Evolutionary conservation across 2,113 vertebrate species (phyloP).

Genomic region (Psephotus haematonotus): DNA sequence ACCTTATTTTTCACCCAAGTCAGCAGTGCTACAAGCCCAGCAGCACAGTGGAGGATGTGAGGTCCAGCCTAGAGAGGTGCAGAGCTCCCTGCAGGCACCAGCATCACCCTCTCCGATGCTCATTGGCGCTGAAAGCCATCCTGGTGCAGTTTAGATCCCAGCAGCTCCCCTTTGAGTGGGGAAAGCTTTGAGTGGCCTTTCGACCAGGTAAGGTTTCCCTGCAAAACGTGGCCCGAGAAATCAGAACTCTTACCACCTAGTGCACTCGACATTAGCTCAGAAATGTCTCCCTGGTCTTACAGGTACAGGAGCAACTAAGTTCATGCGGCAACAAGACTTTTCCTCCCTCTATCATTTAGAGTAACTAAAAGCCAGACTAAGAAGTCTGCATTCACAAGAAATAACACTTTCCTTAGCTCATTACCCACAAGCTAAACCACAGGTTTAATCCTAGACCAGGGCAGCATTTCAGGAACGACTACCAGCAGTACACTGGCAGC

Average conservation of each 20-base stretch:
- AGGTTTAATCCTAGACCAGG: neutral
- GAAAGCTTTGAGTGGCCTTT: neutral
- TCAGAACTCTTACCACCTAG: neutral
- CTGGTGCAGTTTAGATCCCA: neutral
- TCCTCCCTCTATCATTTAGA: neutral
- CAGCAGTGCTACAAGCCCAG: neutral
- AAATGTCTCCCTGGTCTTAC: neutral
- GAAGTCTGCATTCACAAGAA: neutral
- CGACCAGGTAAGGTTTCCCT: neutral
- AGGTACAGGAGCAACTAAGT: neutral
- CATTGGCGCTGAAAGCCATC: neutral
- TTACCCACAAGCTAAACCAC: neutral
- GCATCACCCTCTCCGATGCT: fast-evolving
- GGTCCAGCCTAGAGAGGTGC: fast-evolving
- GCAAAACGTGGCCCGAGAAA: neutral
- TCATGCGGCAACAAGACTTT: neutral
- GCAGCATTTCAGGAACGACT: neutral
- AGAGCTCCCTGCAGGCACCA: fast-evolving
- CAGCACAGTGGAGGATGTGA: fast-evolving
- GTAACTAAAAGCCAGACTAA: neutral
- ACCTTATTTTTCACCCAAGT: neutral
- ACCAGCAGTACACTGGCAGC: neutral
- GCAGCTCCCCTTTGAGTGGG: neutral
- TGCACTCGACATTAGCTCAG: neutral
- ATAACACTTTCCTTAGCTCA: neutral